These are phyloP conservation scores for Planiliza haematocheilus DNA, from an alignment of 2,113 vertebrate genomes.

Conservation along the genomic window DNA sequence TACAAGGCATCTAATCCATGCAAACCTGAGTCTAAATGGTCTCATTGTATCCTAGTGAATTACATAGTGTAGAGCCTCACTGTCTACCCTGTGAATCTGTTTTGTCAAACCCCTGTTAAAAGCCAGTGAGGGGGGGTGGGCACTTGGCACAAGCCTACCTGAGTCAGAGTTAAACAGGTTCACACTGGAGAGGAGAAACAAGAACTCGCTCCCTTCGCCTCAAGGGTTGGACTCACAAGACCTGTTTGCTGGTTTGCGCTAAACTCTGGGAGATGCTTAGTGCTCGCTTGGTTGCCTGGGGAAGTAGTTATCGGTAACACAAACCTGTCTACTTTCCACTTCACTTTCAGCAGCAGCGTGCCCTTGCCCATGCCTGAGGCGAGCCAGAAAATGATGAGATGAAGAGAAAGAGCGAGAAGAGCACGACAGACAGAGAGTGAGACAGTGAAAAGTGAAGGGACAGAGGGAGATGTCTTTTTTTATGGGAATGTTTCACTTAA, in stretches of 20 bases:
- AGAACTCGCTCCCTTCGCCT: conserved; percentile 44
- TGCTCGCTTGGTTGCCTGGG: conserved; percentile 40
- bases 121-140: conserved; percentile 32
- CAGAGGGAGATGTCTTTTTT: conserved; percentile 73
- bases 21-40: conserved; percentile 48
- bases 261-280: conserved; percentile 44
- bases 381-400: conserved; percentile 24
- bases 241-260: conserved; percentile 49
- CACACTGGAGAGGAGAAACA: conserved; percentile 42
- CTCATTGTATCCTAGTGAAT: conserved; percentile 46
- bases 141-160: conserved; percentile 61
- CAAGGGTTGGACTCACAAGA: conserved; percentile 46
- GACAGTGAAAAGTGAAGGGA: conserved; percentile 45
- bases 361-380: conserved; percentile 66
- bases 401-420: conserved; percentile 30
- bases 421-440: conserved; percentile 26
- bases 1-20: not conserved
- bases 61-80: conserved; percentile 30
- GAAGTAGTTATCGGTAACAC: conserved; percentile 65
- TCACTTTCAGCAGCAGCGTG: conserved; percentile 51
- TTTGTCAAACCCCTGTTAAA: conserved; percentile 70
- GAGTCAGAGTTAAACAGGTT: conserved; percentile 73
- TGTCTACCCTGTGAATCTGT: conserved; percentile 64
- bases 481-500: conserved; percentile 83
- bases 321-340: conserved; percentile 70